Percentiles rank a stretch among this genome's conserved stretches.
phyloP scores from a whole-genome alignment of 2,888 invertebrate species.

The Catocala sponsa region DNA sequence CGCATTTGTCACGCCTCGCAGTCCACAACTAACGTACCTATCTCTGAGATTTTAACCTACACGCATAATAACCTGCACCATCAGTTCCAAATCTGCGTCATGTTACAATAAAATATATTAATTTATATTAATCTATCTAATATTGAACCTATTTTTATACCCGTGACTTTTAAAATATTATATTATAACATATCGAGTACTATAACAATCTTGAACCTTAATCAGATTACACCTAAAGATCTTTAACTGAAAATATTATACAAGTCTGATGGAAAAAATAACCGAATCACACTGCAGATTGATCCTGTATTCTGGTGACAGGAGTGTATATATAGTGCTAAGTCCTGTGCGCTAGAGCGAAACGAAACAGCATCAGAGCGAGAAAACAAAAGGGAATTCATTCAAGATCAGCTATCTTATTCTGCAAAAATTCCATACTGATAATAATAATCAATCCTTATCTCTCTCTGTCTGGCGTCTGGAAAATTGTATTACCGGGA shows the following conservation, averaged over 20 bases:
- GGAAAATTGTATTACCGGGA: constrained; percentile 46
- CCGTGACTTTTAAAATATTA: no score
- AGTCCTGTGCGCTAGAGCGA: constrained; percentile 74
- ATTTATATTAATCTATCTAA: no score
- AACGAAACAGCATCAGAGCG: constrained; percentile 72
- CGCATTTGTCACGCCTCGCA: no score
- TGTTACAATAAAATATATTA: no score
- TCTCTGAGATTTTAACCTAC: no score
- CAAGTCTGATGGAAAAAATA: constrained; percentile 43
- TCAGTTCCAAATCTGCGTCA: no score
- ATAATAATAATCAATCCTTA: constrained; percentile 72
- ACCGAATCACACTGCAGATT: constrained; percentile 77
- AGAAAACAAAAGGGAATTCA: constrained; percentile 82
- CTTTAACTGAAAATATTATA: constrained; percentile 15
- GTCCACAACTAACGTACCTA: no score
- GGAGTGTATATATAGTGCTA: constrained; percentile 74
- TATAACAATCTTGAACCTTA: no score
- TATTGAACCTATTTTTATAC: no score
- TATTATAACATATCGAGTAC: no score
- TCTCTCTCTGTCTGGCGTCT: constrained; percentile 61
- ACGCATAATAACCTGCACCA: no score
- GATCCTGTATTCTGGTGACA: constrained; percentile 81
- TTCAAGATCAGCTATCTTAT: constrained; percentile 80
- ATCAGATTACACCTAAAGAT: not conserved
- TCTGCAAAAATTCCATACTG: constrained; percentile 70